Evolutionary conservation across 2,888 invertebrate species (phyloP), one percentile per base, ranked within the genome.

Genomic region (Lottia gigantea): DNA sequence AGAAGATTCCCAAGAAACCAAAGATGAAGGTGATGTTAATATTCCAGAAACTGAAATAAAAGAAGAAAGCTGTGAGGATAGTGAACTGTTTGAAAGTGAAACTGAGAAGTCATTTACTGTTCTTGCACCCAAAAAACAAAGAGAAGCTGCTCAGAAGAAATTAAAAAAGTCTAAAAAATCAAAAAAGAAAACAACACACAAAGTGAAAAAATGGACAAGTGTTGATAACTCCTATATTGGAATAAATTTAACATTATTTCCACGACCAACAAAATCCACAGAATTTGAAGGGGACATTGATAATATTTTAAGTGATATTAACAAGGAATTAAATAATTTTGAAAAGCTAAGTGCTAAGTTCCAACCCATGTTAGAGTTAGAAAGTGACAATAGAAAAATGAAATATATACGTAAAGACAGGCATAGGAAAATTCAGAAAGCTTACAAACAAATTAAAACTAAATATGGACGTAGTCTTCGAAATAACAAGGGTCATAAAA

Each of bases 361-460:
- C 66, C 72, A 71, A 66, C 72, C 76, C 15, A 7, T 67, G 15
- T 4, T 47, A 40, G 69, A 74, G 16, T 72, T 74, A 26, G 77
- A 78, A 68, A 76, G 76, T 31, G 66, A 68, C 23, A 62, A 16
- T 23, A 64, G 16, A 45, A 67, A 68, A 11, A 69, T 72, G n/a
- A 76, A 75, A 55, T 67, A 73, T 47, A 46, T 77, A 1, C 73
- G 83, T 19, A 55, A 55, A 26, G 83, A 84, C 65, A 75, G 75
- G 46, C 74, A 83, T 64, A 71, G 79, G 31, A 79, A 77, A 67
- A 68, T 77, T 14, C 68, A 72, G 47, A 86, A 85, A 74, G 83
- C 82, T 12, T 80, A 80, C 46, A 82, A 77, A 67, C 83, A 85
- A 71, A 78, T 85, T 11, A 85, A 85, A 71, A 75, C 80, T 63